phyloP scores from a whole-genome alignment of 2,113 vertebrate genomes.

The Stigmatopora nigra region DNA sequence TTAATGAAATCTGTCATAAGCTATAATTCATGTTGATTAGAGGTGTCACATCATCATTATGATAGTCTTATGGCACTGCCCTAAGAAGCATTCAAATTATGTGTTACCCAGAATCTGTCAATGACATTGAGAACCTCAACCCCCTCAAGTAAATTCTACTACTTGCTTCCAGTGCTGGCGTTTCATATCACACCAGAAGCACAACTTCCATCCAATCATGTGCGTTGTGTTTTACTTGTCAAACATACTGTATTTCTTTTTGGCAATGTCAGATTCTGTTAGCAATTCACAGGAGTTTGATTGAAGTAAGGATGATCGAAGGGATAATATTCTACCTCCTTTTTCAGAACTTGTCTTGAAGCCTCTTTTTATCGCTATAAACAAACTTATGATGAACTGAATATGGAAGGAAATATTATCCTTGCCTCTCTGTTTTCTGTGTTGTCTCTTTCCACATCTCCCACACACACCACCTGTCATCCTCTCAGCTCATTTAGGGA shows the following conservation, averaged over 20 bases:
- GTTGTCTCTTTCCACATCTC: conserved; percentile 56
- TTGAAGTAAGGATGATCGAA: conserved; percentile 49
- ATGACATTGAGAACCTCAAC: not conserved
- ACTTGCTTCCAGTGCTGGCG: not conserved
- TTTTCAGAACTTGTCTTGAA: conserved; percentile 17
- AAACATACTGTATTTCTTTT: conserved; percentile 28
- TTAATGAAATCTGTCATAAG: not conserved
- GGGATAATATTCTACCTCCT: conserved; percentile 32
- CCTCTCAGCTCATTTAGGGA: conserved; percentile 32
- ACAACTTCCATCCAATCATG: conserved; percentile 16
- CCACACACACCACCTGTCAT: conserved; percentile 71
- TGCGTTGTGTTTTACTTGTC: conserved; percentile 32
- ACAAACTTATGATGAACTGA: conserved; percentile 33
- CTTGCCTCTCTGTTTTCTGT: conserved; percentile 7
- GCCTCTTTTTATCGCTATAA: conserved; percentile 1
- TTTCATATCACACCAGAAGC: not conserved
- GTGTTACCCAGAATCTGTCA: not conserved
- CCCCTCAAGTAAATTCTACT: not conserved
- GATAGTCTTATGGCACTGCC: no score
- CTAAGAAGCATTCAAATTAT: not conserved
- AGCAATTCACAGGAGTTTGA: conserved; percentile 58
- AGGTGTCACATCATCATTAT: no score
- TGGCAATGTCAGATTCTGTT: conserved; percentile 56
- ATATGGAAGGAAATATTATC: conserved; percentile 19
- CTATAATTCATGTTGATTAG: no score